Conservation (phyloP, 2,797 vertebrate species). For the Monodelphis domestica region DNA sequence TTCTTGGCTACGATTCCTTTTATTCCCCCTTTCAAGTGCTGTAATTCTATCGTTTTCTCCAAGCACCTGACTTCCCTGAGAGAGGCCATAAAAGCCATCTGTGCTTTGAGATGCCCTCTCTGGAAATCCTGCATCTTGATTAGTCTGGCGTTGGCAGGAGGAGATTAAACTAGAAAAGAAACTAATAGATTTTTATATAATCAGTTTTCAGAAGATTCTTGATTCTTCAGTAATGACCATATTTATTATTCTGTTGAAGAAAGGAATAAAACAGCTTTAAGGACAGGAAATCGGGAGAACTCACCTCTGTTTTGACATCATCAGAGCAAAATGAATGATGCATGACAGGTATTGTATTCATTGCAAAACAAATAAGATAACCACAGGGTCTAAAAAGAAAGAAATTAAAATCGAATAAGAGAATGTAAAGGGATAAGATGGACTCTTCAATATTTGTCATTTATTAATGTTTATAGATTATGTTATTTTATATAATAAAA, state of each 20-base stretch:
- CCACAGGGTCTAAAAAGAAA: background rate
- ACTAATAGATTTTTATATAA: constrained; percentile 18
- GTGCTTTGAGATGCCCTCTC: constrained; percentile 7
- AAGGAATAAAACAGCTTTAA: background rate
- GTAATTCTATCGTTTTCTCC: background rate
- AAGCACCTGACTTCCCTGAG: constrained; percentile 10
- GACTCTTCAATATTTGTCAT: background rate
- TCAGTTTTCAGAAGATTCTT: constrained; percentile 40
- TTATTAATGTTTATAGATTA: too few relatives aligned
- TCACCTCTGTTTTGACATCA: background rate
- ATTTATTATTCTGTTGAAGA: background rate
- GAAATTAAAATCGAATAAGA: constrained; percentile 27
- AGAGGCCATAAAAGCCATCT: constrained; percentile 35
- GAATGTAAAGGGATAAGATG: background rate
- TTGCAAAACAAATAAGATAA: constrained; percentile 35
- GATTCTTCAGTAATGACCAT: constrained; percentile 1
- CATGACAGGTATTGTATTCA: background rate
- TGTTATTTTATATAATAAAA: too few relatives aligned
- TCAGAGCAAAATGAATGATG: background rate
- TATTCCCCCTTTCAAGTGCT: background rate
- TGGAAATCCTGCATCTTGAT: constrained; percentile 41
- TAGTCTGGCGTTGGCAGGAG: background rate
- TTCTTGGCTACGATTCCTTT: background rate
- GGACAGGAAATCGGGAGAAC: constrained; percentile 7
- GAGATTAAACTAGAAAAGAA: constrained; percentile 48